Evolutionary conservation across 2,888 invertebrate species (phyloP).

Genomic region (Pocota personata): DNA sequence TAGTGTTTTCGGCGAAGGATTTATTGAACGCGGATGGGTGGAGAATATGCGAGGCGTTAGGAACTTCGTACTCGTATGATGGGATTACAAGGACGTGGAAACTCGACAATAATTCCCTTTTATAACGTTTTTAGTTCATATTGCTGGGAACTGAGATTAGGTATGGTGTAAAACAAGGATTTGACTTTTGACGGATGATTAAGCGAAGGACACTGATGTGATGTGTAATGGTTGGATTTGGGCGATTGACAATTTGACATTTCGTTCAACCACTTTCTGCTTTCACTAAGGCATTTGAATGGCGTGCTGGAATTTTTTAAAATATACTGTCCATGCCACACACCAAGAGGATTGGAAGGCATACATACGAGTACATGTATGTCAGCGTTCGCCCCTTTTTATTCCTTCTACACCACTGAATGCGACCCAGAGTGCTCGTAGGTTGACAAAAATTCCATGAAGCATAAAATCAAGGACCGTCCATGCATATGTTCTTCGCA

Average conservation of each 20-base stretch:
- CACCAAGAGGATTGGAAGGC: not conserved
- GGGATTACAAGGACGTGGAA: conserved; percentile 56
- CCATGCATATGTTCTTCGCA: not conserved
- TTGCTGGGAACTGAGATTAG: not conserved
- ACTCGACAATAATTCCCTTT: conserved; percentile 56
- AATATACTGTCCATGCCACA: too few relatives aligned
- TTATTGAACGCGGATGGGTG: conserved; percentile 44
- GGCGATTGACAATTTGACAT: not conserved
- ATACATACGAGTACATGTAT: not conserved
- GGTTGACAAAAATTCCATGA: conserved; percentile 1
- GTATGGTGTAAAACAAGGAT: conserved; percentile 9
- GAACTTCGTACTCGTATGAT: conserved; percentile 62
- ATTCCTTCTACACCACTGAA: not conserved
- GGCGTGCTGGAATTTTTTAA: too few relatives aligned
- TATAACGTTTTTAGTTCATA: conserved; percentile 14
- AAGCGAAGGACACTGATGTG: not conserved
- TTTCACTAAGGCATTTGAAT: not conserved
- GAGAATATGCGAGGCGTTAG: not conserved
- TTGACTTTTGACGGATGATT: not conserved
- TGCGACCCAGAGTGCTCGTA: not conserved
- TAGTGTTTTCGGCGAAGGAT: conserved; percentile 60
- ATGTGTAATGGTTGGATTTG: not conserved
- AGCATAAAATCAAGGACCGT: not conserved
- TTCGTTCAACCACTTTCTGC: not conserved
- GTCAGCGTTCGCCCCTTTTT: not conserved